Percentiles rank a stretch among this genome's conserved stretches.
Evolutionary conservation across 2,888 invertebrate species (phyloP).

Genomic region (Charanyca ferruginea): DNA sequence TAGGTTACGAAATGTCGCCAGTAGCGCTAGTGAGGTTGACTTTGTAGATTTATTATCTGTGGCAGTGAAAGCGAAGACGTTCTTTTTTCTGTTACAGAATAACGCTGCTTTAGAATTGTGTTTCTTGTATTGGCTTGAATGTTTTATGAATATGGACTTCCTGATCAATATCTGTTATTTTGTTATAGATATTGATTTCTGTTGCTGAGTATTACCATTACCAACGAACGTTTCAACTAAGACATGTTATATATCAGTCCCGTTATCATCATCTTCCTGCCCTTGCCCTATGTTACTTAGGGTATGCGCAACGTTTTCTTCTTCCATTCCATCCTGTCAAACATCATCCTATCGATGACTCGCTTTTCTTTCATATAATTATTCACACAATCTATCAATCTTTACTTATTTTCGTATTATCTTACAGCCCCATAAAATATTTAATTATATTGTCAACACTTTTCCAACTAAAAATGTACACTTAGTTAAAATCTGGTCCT

Average conservation of each 20-base stretch:
- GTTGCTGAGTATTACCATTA: no score
- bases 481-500: no score
- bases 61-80: constrained; percentile 60
- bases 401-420: no score
- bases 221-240: background rate
- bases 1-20: constrained; percentile 80
- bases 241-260: no score
- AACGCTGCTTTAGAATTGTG: constrained; percentile 17
- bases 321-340: no score
- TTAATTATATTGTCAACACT: background rate
- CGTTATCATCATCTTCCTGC: no score
- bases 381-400: no score
- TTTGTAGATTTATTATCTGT: constrained; percentile 63
- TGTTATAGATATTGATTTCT: constrained; percentile 7
- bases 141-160: constrained; percentile 3
- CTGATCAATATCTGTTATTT: constrained; percentile 4
- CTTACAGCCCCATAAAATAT: no score
- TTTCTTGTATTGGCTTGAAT: constrained; percentile 29
- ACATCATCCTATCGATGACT: no score
- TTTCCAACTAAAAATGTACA: background rate
- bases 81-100: constrained; percentile 50
- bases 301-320: no score
- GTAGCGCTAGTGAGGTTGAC: constrained; percentile 58
- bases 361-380: no score
- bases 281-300: no score